Conservation (phyloP, 2,797 vertebrate species). For the Thalassophryne amazonica region DNA sequence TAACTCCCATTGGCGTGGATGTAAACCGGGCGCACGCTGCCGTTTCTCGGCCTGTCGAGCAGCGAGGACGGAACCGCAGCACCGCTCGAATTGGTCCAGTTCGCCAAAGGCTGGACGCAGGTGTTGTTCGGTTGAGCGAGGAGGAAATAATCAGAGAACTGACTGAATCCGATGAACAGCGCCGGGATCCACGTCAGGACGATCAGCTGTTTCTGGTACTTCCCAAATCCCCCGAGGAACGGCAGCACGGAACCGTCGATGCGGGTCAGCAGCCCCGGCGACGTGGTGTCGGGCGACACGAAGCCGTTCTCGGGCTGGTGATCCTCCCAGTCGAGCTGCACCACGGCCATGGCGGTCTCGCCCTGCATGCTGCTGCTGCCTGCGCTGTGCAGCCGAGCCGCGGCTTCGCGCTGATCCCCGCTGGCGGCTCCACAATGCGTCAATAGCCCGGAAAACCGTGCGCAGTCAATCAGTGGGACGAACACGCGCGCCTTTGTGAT, state of each 20-base stretch:
- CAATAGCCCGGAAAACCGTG: constrained; percentile 63
- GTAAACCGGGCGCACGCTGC: constrained; percentile 26
- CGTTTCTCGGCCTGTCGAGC: constrained; percentile 25
- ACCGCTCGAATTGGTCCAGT: constrained; percentile 43
- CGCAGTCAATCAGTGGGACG: constrained; percentile 63
- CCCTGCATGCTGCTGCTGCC: constrained; percentile 62
- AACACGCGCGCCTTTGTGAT: constrained; percentile 62
- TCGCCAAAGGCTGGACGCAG: constrained; percentile 72
- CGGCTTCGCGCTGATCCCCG: constrained; percentile 66
- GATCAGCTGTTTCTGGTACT: constrained; percentile 90
- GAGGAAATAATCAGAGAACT: constrained; percentile 93
- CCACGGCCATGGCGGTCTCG: constrained; percentile 74
- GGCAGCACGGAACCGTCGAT: constrained; percentile 88
- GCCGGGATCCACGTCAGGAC: constrained; percentile 95
- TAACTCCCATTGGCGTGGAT: constrained; percentile 37
- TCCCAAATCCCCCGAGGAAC: constrained; percentile 89
- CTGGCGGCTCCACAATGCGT: constrained; percentile 75
- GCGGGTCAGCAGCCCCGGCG: constrained; percentile 80
- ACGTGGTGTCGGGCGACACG: constrained; percentile 69
- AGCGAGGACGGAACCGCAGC: constrained; percentile 17
- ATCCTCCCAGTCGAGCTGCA: constrained; percentile 72
- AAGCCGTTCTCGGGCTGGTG: constrained; percentile 82
- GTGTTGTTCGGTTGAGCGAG: constrained; percentile 87
- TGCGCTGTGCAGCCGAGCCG: constrained; percentile 63
- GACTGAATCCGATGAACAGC: constrained; percentile 93